Base-by-base conservation (phyloP, 2,888 invertebrate species). In the Anoncus sp. region DNA sequence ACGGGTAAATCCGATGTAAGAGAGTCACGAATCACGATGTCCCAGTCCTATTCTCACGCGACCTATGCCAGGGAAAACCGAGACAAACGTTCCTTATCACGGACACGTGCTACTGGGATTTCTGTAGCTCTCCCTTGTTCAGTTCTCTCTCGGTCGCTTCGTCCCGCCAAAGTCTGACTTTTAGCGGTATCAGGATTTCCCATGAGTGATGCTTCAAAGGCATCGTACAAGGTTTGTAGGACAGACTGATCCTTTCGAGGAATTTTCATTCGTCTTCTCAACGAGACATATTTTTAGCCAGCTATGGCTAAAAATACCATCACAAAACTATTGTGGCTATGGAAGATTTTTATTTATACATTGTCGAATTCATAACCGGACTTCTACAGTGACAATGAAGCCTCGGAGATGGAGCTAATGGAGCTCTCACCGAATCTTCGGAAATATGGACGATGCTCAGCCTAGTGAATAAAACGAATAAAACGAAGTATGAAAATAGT, bases 71-170 rank as follows among this genome's bases (percentile, higher is more conserved):
- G 65, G 67, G 66, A 62, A 75, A 70, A 75, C 65, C 12, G 38
- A 38, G 59, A 62, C 67, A 60, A 76, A 78, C 82, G 81, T 82
- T 80, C 71, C 82, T 62, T 67, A 72, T 67, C 55, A 53, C 16
- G 53, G 43, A 20, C 49, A 67, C 67, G 60, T 38, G 62, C 40
- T 31, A 18, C 43, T 51, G 75, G 62, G 45, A 45, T 16, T 45
- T 62, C 45, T 45, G 22, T 47, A 4, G 24, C 45, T 45, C 27
- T 31, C 16, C 27, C 43, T n/a, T 20, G 20, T 22, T 14, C 7
- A 16, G 10, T 45, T 62, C 24, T 47, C 59, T 38, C 38, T 38
- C 12, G 5, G 2, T 38, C 38, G 2, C 38, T 7, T 31, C 31
- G 7, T n/a, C 31, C 31, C 7, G 2, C 38, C 2, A 6, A 38